phyloP scores from a whole-genome alignment of 2,797 vertebrate genomes.

The Helicolenus hilgendorfi region DNA sequence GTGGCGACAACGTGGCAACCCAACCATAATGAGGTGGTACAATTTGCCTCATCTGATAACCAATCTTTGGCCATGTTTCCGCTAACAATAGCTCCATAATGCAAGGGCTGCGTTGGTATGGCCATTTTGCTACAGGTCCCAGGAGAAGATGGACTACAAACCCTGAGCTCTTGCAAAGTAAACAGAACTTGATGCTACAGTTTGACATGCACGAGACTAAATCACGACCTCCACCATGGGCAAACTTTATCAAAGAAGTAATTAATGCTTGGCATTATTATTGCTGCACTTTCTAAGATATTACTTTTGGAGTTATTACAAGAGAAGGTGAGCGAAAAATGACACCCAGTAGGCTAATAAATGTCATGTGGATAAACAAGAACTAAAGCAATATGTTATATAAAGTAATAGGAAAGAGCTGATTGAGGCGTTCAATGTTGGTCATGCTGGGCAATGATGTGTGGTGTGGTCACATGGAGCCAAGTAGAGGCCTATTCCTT shows the following conservation, averaged over 20 bases:
- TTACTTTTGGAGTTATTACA: not conserved
- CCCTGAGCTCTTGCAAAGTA: no score
- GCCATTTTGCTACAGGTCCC: not conserved
- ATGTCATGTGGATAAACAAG: not conserved
- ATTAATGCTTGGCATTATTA: not conserved
- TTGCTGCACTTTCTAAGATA: not conserved
- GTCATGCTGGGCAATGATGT: not conserved
- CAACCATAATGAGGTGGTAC: not conserved
- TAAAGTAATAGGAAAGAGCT: not conserved
- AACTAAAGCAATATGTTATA: not conserved
- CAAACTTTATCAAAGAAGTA: not conserved
- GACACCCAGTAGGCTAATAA: not conserved
- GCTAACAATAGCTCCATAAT: not conserved
- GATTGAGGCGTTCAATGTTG: slow-evolving; percentile 22
- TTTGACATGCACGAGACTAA: not conserved
- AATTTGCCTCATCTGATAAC: not conserved
- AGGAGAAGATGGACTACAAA: not conserved
- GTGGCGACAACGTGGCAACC: no score
- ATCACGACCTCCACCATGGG: not conserved
- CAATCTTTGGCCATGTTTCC: not conserved
- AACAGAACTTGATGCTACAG: not conserved
- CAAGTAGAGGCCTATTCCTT: not conserved
- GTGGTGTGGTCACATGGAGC: not conserved
- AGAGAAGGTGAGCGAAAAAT: not conserved
- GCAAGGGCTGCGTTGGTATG: no score